Conservation (phyloP, 35 echinoderm and acorn worm species). For the Anneissia japonica region DNA sequence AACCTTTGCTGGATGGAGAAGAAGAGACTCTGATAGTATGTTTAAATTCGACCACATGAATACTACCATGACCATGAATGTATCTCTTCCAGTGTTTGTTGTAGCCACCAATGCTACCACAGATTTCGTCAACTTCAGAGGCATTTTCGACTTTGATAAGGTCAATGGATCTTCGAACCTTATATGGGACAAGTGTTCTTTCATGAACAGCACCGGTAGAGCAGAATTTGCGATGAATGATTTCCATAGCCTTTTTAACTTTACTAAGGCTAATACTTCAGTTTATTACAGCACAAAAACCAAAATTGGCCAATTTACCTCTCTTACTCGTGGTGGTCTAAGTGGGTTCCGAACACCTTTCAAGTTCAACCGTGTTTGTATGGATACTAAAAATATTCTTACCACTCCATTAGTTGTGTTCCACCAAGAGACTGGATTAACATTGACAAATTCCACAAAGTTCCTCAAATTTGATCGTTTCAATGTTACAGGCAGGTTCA, state of each 20-base stretch:
- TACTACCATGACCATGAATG: not conserved
- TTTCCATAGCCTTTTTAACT: constrained; percentile 7
- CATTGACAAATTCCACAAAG: not conserved
- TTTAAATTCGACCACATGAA: not conserved
- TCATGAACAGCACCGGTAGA: constrained; percentile 9
- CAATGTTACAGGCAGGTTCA: constrained; percentile 2
- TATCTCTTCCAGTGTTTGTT: constrained; percentile 4
- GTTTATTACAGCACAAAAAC: not conserved
- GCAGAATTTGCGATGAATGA: not conserved
- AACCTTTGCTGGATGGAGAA: not conserved
- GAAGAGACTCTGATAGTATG: not conserved
- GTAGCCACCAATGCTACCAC: constrained; percentile 5
- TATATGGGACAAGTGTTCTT: not conserved
- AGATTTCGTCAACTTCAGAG: constrained; percentile 28
- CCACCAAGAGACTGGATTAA: not conserved
- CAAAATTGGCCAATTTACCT: not conserved
- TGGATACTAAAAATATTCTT: not conserved
- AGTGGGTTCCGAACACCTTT: not conserved
- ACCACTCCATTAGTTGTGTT: not conserved
- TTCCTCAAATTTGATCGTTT: constrained; percentile 35
- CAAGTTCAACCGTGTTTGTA: not conserved
- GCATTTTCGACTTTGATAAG: constrained; percentile 28
- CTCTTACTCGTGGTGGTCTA: not conserved
- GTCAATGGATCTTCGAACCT: constrained; percentile 29
- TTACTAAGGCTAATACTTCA: constrained; percentile 4